Percentiles rank a stretch among this genome's conserved stretches.
phyloP scores from a whole-genome alignment of 2,888 invertebrate genomes.

The Dexiosoma caninum region DNA sequence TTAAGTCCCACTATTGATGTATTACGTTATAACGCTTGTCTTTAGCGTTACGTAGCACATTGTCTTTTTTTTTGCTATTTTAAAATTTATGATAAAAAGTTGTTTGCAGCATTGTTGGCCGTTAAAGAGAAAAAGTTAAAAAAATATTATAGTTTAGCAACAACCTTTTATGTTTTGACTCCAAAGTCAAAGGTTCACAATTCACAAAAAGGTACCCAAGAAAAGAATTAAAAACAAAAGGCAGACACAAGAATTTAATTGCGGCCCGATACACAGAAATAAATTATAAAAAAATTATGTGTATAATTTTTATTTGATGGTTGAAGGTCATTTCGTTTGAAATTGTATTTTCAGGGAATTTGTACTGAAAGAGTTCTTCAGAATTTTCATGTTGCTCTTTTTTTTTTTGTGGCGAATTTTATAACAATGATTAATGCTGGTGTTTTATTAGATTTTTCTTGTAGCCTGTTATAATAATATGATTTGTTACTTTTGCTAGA shows the following conservation, averaged over 20 bases:
- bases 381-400: background rate
- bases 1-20: too few species aligned
- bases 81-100: background rate
- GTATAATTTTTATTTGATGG: constrained; percentile 7
- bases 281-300: background rate
- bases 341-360: background rate
- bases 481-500: constrained; percentile 14
- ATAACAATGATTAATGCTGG: constrained; percentile 41
- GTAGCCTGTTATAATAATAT: constrained; percentile 13
- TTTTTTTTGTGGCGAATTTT: background rate
- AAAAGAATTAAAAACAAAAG: background rate
- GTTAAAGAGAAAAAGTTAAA: too few species aligned
- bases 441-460: background rate
- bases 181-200: constrained; percentile 26
- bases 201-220: constrained; percentile 16
- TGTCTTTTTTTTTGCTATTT: background rate
- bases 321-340: constrained; percentile 32
- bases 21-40: background rate
- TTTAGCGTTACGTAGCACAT: background rate
- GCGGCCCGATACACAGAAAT: background rate
- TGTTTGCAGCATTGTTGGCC: background rate
- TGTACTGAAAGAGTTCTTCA: constrained; percentile 7
- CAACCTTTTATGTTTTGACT: background rate
- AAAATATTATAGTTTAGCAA: background rate
- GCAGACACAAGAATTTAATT: background rate